Base-by-base conservation (phyloP, 53 echinoderm and acorn worm species). In the Stichopus horrens region DNA sequence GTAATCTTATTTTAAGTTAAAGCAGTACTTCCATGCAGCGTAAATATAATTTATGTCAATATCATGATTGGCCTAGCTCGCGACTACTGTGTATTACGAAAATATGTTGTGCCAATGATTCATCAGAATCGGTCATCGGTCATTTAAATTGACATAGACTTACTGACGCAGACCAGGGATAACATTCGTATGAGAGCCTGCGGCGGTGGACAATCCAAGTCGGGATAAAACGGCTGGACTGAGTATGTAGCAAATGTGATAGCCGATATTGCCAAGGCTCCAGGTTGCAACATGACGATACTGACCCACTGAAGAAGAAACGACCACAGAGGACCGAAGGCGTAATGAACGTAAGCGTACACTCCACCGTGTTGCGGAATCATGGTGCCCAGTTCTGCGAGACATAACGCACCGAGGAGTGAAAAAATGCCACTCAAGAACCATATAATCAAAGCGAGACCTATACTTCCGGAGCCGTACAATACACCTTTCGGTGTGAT, bases 401-500 rank as follows among this genome's bases (percentile, higher is more conserved):
- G 92, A 88, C 96, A 96, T 77, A 96, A 91, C 59, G 92, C 96
- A 9, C 96, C 96, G 21, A 94, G 58, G 21, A 96, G 92, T 11
- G 96, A 96, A 76, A 94, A 93, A 19, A 94, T 90, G 0, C 96
- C 96, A 76, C 96, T 93, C 11, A 92, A 53, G 0, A 91, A 73
- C 96, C 96, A 96, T n/a, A 92, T 54, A 10, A 96, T 76, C 20
- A 96, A 89, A 14, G 96, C 91, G 75, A 96, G 78, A 22, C 96
- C 96, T 7, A 96, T 92, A 56, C 93, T 93, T 76, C 96, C 96
- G 8, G 92, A 92, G 9, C 94, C 96, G 21, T 76, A 86, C 21
- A 96, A 80, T 8, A 96, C 96, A 21, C 96, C 96, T 81, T 94
- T 96, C 20, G 96, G 96, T 8, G 96, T 92, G 86, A 96, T 88